Evolutionary conservation across 1,140 invertebrate species (phyloP), one percentile per base, ranked within the genome.

Genomic region (Pseudomyrmex concolor): DNA sequence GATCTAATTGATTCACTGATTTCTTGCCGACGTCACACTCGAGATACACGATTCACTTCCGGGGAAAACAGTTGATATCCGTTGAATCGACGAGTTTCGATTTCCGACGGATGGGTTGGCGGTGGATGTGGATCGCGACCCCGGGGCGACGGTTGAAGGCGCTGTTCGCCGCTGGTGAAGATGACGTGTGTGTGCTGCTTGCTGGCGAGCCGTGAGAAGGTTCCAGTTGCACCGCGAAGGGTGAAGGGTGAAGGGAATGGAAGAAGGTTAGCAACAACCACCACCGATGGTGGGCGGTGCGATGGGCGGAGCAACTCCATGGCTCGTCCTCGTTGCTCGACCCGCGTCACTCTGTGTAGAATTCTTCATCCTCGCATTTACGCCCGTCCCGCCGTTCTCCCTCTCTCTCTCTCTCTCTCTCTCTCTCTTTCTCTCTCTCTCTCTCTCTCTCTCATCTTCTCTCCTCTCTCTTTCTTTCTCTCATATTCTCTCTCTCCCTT

Each of bases 111-210:
- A 86, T 77, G 51, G 85, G 84, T 86, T 72, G 84, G 34, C 78
- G 84, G 34, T 71, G 78, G 73, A 54, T 57, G 34, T 34, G 63
- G 67, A 88, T 85, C 76, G 59, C 72, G 63, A 88, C 76, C 76
- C 83, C 22, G 43, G 19, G 86, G 84, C 60, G 57, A 45, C 86
- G 68, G 76, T 85, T 87, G 55, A 68, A 85, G 84, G 59, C 67
- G 86, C 78, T 84, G 77, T 87, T 87, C 74, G 83, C 62, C 86
- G 86, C 73, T 86, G 86, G 68, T 88, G 73, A 83, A 19, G 72
- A 66, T 83, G 86, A 88, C 86, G 86, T 88, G 73, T 89, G 68
- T 88, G 86, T 86, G 68, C 68, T 88, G 83, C 84, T 80, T 85
- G 86, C 84, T 85, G 70, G 84, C 86, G 68, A 88, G 64, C 87